Conservation (phyloP, 2,888 invertebrate genomes). For the Meandrusa payeni region DNA sequence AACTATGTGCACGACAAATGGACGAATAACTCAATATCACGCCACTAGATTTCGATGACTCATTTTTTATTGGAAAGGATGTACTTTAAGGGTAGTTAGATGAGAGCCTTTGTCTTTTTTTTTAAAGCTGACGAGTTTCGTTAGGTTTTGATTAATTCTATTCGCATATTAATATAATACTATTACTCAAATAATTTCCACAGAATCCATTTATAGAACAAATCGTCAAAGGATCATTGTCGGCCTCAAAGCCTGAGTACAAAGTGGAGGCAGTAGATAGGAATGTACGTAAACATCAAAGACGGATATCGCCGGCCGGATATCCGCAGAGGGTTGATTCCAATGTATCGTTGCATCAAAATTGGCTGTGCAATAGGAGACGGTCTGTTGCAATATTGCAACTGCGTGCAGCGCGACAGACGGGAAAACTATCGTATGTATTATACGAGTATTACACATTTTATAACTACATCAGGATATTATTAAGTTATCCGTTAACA, state of each 20-base stretch:
- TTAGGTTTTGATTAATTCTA: too few species aligned
- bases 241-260: neutral
- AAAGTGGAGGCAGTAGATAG: constrained; percentile 10
- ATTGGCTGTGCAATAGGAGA: constrained; percentile 37
- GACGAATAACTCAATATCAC: too few species aligned
- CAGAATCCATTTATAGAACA: neutral
- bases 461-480: neutral
- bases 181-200: too few species aligned
- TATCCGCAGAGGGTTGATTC: constrained; percentile 43
- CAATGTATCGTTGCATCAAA: constrained; percentile 39
- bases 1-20: too few species aligned
- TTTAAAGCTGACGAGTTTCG: too few species aligned
- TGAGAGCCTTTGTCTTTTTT: too few species aligned
- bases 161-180: too few species aligned
- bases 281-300: constrained; percentile 20
- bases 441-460: too few species aligned
- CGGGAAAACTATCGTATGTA: constrained; percentile 14
- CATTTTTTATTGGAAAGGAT: too few species aligned
- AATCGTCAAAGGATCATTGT: neutral
- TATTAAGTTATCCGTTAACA: constrained; percentile 8
- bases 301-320: constrained; percentile 32
- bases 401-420: constrained; percentile 20
- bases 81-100: too few species aligned
- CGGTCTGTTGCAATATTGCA: constrained; percentile 23
- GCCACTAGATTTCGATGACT: too few species aligned